Base-by-base conservation (phyloP, 2,113 vertebrate species). In the Hyla sarda region DNA sequence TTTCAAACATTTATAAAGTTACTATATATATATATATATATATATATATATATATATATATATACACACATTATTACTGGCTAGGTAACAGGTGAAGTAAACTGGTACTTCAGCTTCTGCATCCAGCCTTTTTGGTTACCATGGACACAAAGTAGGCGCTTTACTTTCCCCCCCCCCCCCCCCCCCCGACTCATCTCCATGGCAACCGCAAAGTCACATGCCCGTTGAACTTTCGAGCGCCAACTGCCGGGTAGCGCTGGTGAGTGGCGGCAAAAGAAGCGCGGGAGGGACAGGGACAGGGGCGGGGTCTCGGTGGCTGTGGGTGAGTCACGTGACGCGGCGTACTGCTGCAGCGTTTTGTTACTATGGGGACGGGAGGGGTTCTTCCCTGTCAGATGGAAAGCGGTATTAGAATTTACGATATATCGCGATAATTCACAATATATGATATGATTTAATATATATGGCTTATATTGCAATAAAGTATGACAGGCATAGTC, bases 201-300 rank as follows among this genome's bases (percentile, higher is more conserved):
- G 47, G 32, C 45, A 37, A 67, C 28, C 0, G 11, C 16, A 28
- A 4, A 65, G 84, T 72, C 75, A 86, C 56, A 34, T 85, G 72
- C 34, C 72, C 54, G 76, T 56, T 79, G 41, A 80, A 86, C 84
- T 58, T 71, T 75, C 82, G n/a, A 48, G 52, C 23, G 60, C 62
- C 32, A 79, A 80, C 30, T 19, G 48, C 48, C 71, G 52, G 21
- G 23, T 45, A 28, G 37, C 1, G n/a, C 37, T 11, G 50, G 67
- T 25, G 82, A 17, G 71, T 75, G 82, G 82, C 82, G 82, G 82
- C 82, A 84, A 84, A n/a, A 84, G 23, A 48, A 76, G 25, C 23
- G 82, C 82, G 82, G n/a, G 47, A 54, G 65, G n/a, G 65, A 17
- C 30, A 8, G 12, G 14, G n/a, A n/a, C n/a, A n/a, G 67, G 82